Percentiles rank a stretch among this genome's conserved stretches.
Evolutionary conservation across 2,797 vertebrate genomes (phyloP).

Genomic region (Hipposideros larvatus): DNA sequence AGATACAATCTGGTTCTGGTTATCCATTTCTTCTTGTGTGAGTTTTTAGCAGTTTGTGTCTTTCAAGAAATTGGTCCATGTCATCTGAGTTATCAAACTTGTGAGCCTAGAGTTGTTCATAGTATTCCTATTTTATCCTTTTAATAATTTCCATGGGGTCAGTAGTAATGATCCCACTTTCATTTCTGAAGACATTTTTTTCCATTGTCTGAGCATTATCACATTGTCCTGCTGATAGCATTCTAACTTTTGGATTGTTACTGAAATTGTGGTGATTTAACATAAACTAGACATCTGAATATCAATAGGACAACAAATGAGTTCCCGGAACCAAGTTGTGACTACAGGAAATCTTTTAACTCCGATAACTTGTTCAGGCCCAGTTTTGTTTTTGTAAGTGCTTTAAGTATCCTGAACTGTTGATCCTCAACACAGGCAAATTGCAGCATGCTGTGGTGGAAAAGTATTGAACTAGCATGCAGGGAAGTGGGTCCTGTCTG

Average conservation of each 20-base stretch:
- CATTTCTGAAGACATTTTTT: neutral
- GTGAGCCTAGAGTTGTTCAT: neutral
- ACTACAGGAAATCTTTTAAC: neutral
- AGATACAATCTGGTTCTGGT: neutral
- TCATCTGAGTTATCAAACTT: neutral
- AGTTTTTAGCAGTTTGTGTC: constrained; percentile 21
- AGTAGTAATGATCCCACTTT: neutral
- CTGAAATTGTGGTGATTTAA: neutral
- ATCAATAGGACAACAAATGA: neutral
- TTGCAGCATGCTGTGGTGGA: neutral
- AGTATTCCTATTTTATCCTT: neutral
- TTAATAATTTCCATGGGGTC: neutral
- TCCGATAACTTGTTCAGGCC: neutral
- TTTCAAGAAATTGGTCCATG: neutral
- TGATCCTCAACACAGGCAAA: neutral
- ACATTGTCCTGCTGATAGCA: neutral
- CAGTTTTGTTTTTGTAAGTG: neutral
- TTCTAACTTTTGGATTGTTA: neutral
- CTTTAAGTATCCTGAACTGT: neutral
- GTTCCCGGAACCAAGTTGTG: neutral
- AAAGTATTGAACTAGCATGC: neutral
- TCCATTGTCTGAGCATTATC: neutral
- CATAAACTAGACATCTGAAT: neutral
- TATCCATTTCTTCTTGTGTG: neutral
- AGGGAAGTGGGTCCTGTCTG: neutral